Base-by-base conservation (phyloP, 2,113 vertebrate genomes). In the Manacus vitellinus region DNA sequence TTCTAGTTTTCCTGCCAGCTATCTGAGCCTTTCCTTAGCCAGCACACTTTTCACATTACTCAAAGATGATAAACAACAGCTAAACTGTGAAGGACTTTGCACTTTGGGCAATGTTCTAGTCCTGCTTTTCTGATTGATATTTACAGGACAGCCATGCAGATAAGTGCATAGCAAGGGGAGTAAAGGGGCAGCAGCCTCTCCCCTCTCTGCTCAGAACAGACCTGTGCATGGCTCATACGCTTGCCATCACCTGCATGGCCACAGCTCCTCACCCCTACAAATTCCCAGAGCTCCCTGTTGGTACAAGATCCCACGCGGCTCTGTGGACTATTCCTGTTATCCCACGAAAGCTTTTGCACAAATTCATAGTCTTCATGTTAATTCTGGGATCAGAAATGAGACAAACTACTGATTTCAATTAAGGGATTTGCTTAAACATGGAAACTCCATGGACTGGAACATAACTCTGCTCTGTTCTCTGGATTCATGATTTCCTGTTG, bases 1-100 rank as follows among this genome's bases (percentile, higher is more conserved):
- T 93, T 96, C 88, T 89, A 54, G 31, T 58, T 89, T 76, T 91
- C 76, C 66, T 94, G 95, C 92, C 95, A 96, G 94, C 83, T 87
- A n/a, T 56, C 73, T 19, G 54, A 91, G 88, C 54, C 39, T 61
- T 67, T 78, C 68, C 47, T 92, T 78, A 86, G 78, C 6, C 8
- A 92, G 35, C 3, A 1, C 88, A 75, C 83, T 95, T 79, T 80
- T 55, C 86, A 56, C 8, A n/a, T 84, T 93, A 52, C 65, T 95
- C 88, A 84, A 43, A 74, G 79, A 88, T 84, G 39, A 91, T 87
- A 95, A 96, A 96, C 90, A 96, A 78, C 88, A 79, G 49, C 79
- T 96, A 80, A 81, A 72, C 68, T 56, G 76, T 63, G 44, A 94
- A 88, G 43, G 39, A 47, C 79, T 77, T 55, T 41, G n/a, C 41